Evolutionary conservation across 1,140 invertebrate species (phyloP), one percentile per base, ranked within the genome.

Genomic region (Elysia chlorotica): DNA sequence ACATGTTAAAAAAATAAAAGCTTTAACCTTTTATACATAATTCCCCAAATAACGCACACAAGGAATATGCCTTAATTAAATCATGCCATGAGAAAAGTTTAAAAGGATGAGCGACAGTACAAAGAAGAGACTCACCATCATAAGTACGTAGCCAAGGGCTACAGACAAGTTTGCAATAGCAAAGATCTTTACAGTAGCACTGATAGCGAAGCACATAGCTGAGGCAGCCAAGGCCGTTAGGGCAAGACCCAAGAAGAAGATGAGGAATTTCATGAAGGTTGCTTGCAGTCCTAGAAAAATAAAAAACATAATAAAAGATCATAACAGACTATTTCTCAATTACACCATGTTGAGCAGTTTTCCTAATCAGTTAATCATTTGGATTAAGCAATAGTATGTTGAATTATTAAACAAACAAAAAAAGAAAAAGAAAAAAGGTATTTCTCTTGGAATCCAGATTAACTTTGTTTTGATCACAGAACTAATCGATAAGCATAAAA

Each of bases 101-200:
- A n/a, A n/a, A n/a, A n/a, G n/a, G n/a, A n/a, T n/a, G n/a, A n/a
- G n/a, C n/a, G n/a, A n/a, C n/a, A n/a, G n/a, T n/a, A n/a, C n/a
- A n/a, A 33, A 62, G 59, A 19, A 21, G 23, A 23, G 31, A 77
- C 81, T 76, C 78, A 87, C 86, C 86, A 88, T 87, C 86, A 87
- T 87, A 70, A 86, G 83, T 0, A 85, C 82, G 74, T 81, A 88
- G 37, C 71, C 72, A 19, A 87, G 74, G 23, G 85, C 81, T 28
- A 85, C 81, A 35, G 84, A 77, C 0, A 86, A 70, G 62, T 86
- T 86, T 31, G 84, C 87, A 28, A 88, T 74, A 61, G 85, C 81
- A 73, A 82, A 79, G 31, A 84, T 82, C 21, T 70, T 71, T 2
- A 85, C 82, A 17, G 76, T 75, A 2, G 86, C 82, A 74, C 85